Base-by-base conservation (phyloP, 1,140 invertebrate species). In the Eriosoma lanigerum region DNA sequence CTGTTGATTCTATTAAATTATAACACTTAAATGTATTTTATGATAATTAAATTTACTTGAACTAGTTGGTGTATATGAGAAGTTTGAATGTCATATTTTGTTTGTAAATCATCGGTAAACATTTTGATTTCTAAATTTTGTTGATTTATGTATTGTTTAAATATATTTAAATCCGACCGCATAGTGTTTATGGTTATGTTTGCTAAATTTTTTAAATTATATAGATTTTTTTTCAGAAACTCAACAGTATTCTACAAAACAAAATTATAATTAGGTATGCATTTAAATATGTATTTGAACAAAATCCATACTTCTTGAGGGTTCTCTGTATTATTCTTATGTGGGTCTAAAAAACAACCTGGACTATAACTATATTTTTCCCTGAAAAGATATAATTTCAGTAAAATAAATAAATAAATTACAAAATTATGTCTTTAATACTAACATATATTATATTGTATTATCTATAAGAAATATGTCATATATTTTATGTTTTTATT, bases 51-150 rank as follows among this genome's bases (percentile, higher is more conserved):
- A 19, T 10, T 62, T 60, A 78, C 75, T n/a, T 48, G 54, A 46
- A 60, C 44, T 48, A 78, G 56, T 26, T 62, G 56, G 4, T 48
- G 38, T 15, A 76, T 29, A 17, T 76, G n/a, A 58, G 50, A 56
- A 60, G 29, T 29, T 62, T 78, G 75, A 44, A 78, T 62, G 21
- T 62, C 17, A 78, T n/a, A 60, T 62, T 78, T 78, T 24, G 38
- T 44, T 62, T 62, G 29, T 78, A 78, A 78, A 62, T 78, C 56
- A 60, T 48, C 62, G 13, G 38, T 48, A 54, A 78, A 62, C n/a
- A 48, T 26, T 26, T 78, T 21, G 17, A 78, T 78, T n/a, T 62
- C 56, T 8, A 62, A 26, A 44, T 62, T 78, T 60, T 78, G 54
- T 60, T 78, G 29, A 46, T 19, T 8, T n/a, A 62, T 48, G 10